phyloP scores from a whole-genome alignment of 92 coral and sea anemone species.

The Anthopleura xanthogrammica region DNA sequence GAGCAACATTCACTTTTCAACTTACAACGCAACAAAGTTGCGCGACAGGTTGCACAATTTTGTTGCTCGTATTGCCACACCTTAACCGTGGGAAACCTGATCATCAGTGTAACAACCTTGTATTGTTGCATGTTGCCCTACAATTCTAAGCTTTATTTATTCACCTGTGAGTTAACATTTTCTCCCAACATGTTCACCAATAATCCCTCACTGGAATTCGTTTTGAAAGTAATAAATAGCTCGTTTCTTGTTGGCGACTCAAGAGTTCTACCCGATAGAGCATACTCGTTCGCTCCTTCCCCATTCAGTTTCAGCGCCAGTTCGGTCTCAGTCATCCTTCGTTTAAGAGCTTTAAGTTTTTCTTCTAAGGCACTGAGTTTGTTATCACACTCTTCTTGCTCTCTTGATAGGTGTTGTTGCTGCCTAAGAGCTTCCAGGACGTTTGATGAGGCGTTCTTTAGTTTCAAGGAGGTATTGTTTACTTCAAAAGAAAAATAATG shows the following conservation, averaged over 20 bases:
- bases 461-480: neutral
- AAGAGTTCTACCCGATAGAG: conserved; percentile 37
- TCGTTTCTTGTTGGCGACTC: conserved; percentile 35
- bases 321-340: conserved; percentile 19
- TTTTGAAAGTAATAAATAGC: conserved; percentile 54
- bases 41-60: too few species aligned
- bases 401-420: neutral
- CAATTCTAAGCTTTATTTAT: neutral
- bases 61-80: too few species aligned
- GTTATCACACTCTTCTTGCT: neutral
- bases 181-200: conserved; percentile 49
- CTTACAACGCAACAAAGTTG: too few species aligned
- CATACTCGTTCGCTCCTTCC: conserved; percentile 34
- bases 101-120: too few species aligned
- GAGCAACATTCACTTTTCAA: too few species aligned
- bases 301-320: conserved; percentile 38
- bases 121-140: too few species aligned
- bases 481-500: neutral
- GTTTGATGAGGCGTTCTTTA: neutral
- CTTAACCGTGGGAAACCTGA: too few species aligned
- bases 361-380: neutral
- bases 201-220: conserved; percentile 59
- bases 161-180: conserved; percentile 21
- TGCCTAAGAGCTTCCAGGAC: neutral
- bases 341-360: conserved; percentile 8